These are phyloP conservation scores for Eublepharis macularius DNA, from an alignment of 2,113 vertebrate genomes.

Conservation along the genomic window DNA sequence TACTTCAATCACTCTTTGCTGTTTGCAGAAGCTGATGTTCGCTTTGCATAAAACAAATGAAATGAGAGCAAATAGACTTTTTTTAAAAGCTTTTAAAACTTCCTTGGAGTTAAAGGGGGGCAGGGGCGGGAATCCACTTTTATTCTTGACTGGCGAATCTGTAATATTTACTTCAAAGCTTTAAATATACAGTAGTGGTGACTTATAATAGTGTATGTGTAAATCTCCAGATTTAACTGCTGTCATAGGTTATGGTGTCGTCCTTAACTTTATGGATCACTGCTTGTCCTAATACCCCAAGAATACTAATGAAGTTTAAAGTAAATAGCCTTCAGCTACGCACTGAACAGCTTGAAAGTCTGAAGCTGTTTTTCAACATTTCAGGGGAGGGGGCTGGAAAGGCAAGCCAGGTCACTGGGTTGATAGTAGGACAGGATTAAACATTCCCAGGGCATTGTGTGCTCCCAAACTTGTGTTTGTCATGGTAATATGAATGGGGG, in stretches of 20 bases:
- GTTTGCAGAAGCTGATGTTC: not conserved
- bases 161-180: slow-evolving; percentile 26
- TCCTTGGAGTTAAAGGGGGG: slow-evolving; percentile 10
- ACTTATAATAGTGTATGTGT: slow-evolving; percentile 24
- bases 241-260: slow-evolving; percentile 34
- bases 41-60: not conserved
- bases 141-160: not conserved
- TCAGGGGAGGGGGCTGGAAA: not conserved
- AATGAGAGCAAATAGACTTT: not conserved
- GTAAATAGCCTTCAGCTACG: slow-evolving; percentile 37
- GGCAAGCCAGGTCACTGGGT: not conserved
- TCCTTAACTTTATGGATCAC: slow-evolving; percentile 39
- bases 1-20: not conserved
- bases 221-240: slow-evolving; percentile 42
- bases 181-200: slow-evolving; percentile 10
- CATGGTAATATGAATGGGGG: not conserved
- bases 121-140: slow-evolving; percentile 7
- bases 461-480: not conserved
- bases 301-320: slow-evolving; percentile 42
- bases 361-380: not conserved
- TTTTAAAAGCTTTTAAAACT: not conserved
- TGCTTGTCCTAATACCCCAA: slow-evolving; percentile 38
- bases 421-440: not conserved
- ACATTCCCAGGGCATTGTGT: not conserved
- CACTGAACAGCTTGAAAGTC: slow-evolving; percentile 28